These are phyloP conservation scores for Colinus virginianus DNA, from an alignment of 2,113 vertebrate genomes.

Conservation along the genomic window DNA sequence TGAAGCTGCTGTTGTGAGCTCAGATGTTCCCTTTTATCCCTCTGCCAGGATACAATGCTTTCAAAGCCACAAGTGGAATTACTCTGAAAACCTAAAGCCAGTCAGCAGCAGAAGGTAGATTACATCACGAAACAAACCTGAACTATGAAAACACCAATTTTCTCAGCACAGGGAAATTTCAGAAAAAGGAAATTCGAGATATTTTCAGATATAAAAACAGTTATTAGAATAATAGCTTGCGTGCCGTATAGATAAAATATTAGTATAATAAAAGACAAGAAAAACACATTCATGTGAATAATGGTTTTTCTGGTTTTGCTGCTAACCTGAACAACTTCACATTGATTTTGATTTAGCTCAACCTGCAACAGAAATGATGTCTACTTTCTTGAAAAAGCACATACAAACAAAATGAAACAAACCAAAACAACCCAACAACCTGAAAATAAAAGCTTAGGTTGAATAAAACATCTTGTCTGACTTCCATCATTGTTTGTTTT, in stretches of 20 bases:
- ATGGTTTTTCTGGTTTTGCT: neutral
- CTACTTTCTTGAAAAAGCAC: neutral
- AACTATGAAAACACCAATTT: conserved; percentile 4
- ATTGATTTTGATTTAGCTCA: conserved; percentile 34
- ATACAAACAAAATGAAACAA: neutral
- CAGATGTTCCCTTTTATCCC: neutral
- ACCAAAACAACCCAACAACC: neutral
- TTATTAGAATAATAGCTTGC: conserved; percentile 34
- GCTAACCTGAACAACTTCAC: conserved; percentile 24
- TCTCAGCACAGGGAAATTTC: conserved; percentile 1
- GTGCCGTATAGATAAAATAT: conserved; percentile 11
- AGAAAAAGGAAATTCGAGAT: neutral
- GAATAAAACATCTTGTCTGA: conserved; percentile 13
- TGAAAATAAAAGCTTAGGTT: neutral
- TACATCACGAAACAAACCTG: neutral
- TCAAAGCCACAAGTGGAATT: neutral
- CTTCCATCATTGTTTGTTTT: neutral
- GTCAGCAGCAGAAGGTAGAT: neutral
- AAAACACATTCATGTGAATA: conserved; percentile 7
- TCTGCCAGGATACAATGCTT: neutral
- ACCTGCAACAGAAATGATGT: conserved; percentile 18
- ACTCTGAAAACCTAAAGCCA: neutral
- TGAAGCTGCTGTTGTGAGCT: neutral
- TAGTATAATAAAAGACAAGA: conserved; percentile 13
- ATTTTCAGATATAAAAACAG: conserved; percentile 29